Evolutionary conservation across 2,113 vertebrate genomes (phyloP).

Genomic region (Istiophorus platypterus): DNA sequence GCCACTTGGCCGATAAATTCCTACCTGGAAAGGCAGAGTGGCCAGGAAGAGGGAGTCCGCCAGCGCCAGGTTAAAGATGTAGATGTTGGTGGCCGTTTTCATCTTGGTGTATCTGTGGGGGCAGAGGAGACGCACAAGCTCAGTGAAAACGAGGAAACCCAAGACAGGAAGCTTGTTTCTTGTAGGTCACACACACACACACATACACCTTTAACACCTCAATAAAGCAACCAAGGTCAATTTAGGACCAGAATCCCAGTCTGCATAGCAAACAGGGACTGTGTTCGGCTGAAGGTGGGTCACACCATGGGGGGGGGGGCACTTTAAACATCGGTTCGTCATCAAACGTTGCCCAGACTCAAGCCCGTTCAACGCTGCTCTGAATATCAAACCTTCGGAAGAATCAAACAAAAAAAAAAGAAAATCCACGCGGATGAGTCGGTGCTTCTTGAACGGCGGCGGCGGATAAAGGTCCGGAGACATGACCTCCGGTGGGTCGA

Average conservation of each 20-base stretch:
- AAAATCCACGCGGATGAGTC: no score
- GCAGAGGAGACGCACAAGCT: background rate
- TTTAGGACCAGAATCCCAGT: background rate
- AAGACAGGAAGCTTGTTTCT: background rate
- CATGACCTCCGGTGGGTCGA: background rate
- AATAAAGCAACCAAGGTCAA: background rate
- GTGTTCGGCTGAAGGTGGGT: background rate
- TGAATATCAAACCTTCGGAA: no score
- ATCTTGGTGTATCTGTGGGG: conserved; percentile 94
- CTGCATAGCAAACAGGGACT: background rate
- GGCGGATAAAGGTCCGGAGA: no score
- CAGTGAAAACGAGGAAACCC: background rate
- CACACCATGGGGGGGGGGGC: no score
- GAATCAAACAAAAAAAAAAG: no score
- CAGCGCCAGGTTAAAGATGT: conserved; percentile 97
- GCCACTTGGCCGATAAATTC: background rate
- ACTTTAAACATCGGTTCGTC: no score
- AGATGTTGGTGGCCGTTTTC: conserved; percentile 99
- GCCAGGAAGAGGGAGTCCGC: conserved; percentile 94
- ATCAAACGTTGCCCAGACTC: no score
- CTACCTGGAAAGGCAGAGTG: conserved; percentile 93
- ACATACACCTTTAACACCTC: background rate
- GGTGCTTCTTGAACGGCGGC: no score
- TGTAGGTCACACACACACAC: background rate
- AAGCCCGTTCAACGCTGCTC: no score